phyloP scores from a whole-genome alignment of 2,113 vertebrate genomes.

The Sakesphorus luctuosus region DNA sequence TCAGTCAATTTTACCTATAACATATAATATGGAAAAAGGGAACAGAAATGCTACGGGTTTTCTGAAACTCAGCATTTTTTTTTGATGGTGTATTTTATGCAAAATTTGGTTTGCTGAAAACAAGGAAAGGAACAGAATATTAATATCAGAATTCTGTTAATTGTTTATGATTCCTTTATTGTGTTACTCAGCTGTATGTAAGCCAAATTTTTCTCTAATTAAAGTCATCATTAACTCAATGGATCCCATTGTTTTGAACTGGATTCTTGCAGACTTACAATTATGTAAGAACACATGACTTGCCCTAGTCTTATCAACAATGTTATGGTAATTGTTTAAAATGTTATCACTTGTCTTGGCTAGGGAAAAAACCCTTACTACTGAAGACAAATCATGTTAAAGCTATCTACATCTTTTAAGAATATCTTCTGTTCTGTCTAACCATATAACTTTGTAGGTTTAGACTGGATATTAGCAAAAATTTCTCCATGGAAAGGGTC shows the following conservation, averaged over 20 bases:
- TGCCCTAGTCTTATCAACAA: not conserved
- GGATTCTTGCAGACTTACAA: not conserved
- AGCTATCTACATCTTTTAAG: not conserved
- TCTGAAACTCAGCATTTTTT: not conserved
- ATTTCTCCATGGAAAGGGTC: not conserved
- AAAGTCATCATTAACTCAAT: not conserved
- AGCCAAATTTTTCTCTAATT: not conserved
- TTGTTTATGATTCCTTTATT: not conserved
- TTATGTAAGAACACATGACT: not conserved
- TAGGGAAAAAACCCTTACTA: rapidly evolving
- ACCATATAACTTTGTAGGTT: not conserved
- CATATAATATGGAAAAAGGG: not conserved
- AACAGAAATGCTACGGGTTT: not conserved
- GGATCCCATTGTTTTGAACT: not conserved
- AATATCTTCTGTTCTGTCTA: not conserved
- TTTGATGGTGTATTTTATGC: not conserved
- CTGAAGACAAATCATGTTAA: not conserved
- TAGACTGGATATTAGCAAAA: not conserved
- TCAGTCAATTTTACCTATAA: no score
- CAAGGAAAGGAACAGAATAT: not conserved
- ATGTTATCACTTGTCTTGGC: not conserved
- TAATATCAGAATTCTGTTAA: not conserved
- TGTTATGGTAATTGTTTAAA: not conserved
- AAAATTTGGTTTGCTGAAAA: not conserved
- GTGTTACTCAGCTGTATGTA: not conserved